Base-by-base conservation (phyloP, 2,888 invertebrate species). In the Lasioglossum oenotherae region DNA sequence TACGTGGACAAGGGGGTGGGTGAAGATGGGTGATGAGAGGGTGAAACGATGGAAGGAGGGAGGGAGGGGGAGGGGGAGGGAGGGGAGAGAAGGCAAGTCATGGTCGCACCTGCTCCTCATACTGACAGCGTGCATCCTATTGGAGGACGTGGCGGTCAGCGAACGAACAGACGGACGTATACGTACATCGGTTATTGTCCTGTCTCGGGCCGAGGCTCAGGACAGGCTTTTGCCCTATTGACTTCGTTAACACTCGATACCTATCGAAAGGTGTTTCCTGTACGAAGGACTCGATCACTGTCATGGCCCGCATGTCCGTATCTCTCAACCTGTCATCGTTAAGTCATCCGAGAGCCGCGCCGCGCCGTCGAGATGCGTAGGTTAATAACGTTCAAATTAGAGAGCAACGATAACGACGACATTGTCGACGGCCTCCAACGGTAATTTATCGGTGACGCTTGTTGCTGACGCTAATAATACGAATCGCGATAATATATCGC, bases 71-170 rank as follows among this genome's bases (percentile, higher is more conserved):
- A 0, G 27, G 27, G 2, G 27, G 64, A 0, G 27, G 27, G 2
- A 16, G 14, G 16, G 64, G 1, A 85, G 87, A 89, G 90, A 92
- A 91, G 91, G 91, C 93, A 91, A 94, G 94, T 93, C 93, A 92
- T 89, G 91, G 89, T 90, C 90, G 92, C 94, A 94, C 94, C 94
- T 94, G 94, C 93, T 91, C 85, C 86, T 80, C 82, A 78, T 84
- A 85, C 84, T 86, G 91, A 91, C 91, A 91, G 91, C 92, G 91
- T 91, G 90, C 92, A 88, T 87, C 88, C 90, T 74, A 86, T 89
- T 87, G 85, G 85, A 80, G 87, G 90, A 92, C 89, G 92, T 89
- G 89, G 88, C 91, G 90, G 91, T 90, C 91, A 90, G 90, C 87
- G 87, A 83, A 87, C 89, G 88, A 88, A 92, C 89, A 74, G 86